Conservation (phyloP, 2,888 invertebrate genomes). For the Agriopis marginaria region DNA sequence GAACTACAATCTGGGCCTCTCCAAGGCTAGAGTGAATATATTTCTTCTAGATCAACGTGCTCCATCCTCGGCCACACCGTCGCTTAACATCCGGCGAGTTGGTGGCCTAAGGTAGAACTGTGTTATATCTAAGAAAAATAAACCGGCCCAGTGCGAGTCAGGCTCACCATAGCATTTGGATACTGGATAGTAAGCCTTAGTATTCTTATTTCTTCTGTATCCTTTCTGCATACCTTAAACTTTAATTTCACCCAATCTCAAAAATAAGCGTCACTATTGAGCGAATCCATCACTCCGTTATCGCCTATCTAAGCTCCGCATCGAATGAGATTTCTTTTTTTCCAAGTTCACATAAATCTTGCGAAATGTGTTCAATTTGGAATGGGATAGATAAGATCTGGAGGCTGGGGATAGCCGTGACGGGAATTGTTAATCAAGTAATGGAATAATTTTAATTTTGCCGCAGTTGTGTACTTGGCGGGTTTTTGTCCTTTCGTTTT, state of each 20-base stretch:
- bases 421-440: constrained; percentile 32
- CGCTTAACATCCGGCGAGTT: no score
- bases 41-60: no score
- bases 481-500: background rate
- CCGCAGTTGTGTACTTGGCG: background rate
- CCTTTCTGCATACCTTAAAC: background rate
- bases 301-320: constrained; percentile 51
- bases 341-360: constrained; percentile 55
- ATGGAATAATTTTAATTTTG: constrained; percentile 27
- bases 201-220: no score
- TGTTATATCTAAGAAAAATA: no score
- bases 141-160: no score
- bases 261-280: constrained; percentile 29
- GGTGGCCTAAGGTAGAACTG: no score
- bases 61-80: no score
- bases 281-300: constrained; percentile 46
- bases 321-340: constrained; percentile 48
- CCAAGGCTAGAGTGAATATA: no score
- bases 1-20: no score
- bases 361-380: constrained; percentile 57
- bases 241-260: constrained; percentile 2
- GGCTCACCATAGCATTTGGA: no score
- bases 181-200: no score
- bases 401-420: constrained; percentile 16
- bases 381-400: constrained; percentile 31